phyloP scores from a whole-genome alignment of 1,140 invertebrate species.

The Pogonomyrmex californicus region DNA sequence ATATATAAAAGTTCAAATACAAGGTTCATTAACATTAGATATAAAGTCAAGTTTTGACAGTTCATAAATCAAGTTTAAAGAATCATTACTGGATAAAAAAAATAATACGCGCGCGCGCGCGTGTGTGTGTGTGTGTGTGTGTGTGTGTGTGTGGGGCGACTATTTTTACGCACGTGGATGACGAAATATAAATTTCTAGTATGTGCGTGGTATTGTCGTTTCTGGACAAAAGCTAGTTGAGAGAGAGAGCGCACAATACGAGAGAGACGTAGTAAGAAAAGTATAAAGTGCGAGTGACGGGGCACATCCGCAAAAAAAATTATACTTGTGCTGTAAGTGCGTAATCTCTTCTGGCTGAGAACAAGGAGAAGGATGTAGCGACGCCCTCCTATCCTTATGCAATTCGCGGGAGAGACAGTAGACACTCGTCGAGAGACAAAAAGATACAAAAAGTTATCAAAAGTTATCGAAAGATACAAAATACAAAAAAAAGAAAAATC shows the following conservation, averaged over 20 bases:
- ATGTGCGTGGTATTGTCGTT: slow-evolving; percentile 14
- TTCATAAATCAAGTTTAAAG: neutral
- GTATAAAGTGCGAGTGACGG: slow-evolving; percentile 71
- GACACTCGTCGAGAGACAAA: neutral
- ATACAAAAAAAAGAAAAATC: slow-evolving; percentile 33
- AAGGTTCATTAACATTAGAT: neutral
- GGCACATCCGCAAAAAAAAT: slow-evolving; percentile 69
- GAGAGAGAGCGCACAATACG: slow-evolving; percentile 40
- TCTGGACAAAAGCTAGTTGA: neutral
- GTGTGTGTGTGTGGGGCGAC: neutral
- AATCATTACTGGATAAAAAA: neutral
- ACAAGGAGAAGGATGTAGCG: slow-evolving; percentile 70
- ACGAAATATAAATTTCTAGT: neutral
- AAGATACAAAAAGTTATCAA: too few species aligned
- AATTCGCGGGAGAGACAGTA: slow-evolving; percentile 52
- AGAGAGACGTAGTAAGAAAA: slow-evolving; percentile 42
- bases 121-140: too few species aligned
- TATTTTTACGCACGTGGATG: neutral
- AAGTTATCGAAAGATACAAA: neutral
- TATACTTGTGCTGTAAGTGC: slow-evolving; percentile 63
- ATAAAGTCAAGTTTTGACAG: neutral
- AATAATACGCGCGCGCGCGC: too few species aligned
- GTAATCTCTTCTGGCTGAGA: slow-evolving; percentile 71
- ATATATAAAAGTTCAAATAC: neutral
- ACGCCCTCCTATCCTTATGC: slow-evolving; percentile 66